Evolutionary conservation across 2,888 invertebrate genomes (phyloP), one percentile per base, ranked within the genome.

Genomic region (Agrypnus murinus): DNA sequence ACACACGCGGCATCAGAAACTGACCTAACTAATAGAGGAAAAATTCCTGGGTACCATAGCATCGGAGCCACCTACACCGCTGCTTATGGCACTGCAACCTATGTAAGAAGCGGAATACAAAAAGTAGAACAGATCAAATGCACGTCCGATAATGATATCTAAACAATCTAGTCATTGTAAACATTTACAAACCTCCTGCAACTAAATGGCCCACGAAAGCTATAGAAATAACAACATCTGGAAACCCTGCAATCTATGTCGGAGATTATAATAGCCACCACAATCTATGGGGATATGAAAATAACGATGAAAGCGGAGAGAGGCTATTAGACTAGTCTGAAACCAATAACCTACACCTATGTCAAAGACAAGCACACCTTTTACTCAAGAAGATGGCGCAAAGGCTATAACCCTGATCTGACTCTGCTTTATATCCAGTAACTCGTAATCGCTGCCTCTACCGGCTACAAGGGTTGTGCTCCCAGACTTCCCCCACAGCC

Each of bases 341-440:
- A n/a, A n/a, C n/a, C n/a, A n/a, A n/a, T n/a, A n/a, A n/a, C n/a
- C n/a, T n/a, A n/a, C n/a, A n/a, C n/a, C 12, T 14, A 43, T 43
- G 43, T 14, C 12, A 14, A 43, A 43, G 43, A 43, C 7, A 43
- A 14, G n/a, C 15, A 43, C 8, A 43, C 43, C 43, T 43, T 43
- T n/a, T 43, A 43, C 2, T 43, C 43, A 43, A 43, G 43, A 43
- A 43, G 12, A 43, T 43, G n/a, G n/a, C n/a, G n/a, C n/a, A n/a
- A n/a, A n/a, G n/a, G n/a, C n/a, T n/a, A n/a, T n/a, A n/a, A n/a
- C n/a, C n/a, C n/a, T n/a, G n/a, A n/a, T n/a, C n/a, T n/a, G n/a
- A n/a, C n/a, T n/a, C n/a, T n/a, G n/a, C n/a, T n/a, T n/a, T n/a
- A n/a, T n/a, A n/a, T n/a, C n/a, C n/a, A n/a, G n/a, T n/a, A n/a